Base-by-base conservation (phyloP, 2,888 invertebrate genomes). In the Philopedon plagiatum region DNA sequence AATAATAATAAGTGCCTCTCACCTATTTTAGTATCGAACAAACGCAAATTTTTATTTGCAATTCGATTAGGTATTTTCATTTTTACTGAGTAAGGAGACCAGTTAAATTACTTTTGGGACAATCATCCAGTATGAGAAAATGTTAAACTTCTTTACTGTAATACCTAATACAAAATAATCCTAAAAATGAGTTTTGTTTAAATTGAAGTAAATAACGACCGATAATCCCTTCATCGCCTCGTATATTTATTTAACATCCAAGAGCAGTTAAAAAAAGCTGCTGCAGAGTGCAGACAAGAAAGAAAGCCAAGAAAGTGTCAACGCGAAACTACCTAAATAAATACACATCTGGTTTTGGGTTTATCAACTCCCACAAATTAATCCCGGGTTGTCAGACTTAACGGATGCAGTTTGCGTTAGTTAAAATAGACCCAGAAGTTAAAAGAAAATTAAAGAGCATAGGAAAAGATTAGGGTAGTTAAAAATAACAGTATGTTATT, bases 321-420 rank as follows among this genome's bases (percentile, higher is more conserved):
- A 41, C 54, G 26, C 21, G 44, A 60, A 51, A 63, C 62, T 57
- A 67, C 72, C 67, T 67, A 67, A 67, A 72, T 72, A 72, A 72
- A 72, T 67, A 72, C 67, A 72, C 72, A 72, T 72, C 72, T 72
- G 67, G 67, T 72, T 63, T 62, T 37, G 62, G 66, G 46, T 63
- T 67, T 72, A 72, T 72, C 67, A 57, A 72, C 67, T 72, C 72
- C 72, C 65, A 67, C 67, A 67, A 72, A 72, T 72, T 67, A 72
- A 72, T 72, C 61, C 21, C 51, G 8, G 34, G 19, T 60, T 61
- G 72, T 72, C 72, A 72, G 39, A 54, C 34, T 18, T 13, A 57
- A 61, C 66, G 56, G 66, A 71, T 71, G 66, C 66, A 71, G 51
- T 71, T 71, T 62, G 66, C 56, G 58, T 39, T 44, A 13, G 46